These are phyloP conservation scores for Idaea dimidiata DNA, from an alignment of 2,888 invertebrate genomes.

Conservation along the genomic window DNA sequence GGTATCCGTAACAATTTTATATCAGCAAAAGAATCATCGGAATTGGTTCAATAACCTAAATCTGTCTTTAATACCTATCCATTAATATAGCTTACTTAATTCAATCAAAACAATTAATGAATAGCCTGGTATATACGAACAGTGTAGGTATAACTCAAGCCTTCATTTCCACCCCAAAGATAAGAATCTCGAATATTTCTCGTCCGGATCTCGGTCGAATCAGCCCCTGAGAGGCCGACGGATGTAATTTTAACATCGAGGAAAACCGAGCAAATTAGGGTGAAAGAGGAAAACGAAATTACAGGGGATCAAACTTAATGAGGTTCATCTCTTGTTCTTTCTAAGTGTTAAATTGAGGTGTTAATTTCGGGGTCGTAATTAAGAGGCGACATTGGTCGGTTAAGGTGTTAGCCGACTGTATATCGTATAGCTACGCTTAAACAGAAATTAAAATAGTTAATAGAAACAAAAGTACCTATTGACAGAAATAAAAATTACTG, in stretches of 20 bases:
- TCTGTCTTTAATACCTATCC: no score
- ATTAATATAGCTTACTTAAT: no score
- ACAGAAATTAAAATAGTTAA: no score
- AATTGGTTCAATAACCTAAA: no score
- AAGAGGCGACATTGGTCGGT: background rate
- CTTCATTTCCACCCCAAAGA: background rate
- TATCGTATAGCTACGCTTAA: no score
- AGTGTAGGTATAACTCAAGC: background rate
- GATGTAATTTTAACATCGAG: conserved; percentile 17
- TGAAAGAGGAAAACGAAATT: conserved; percentile 9
- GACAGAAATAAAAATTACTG: no score
- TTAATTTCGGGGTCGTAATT: background rate
- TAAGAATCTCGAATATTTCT: conserved; percentile 1
- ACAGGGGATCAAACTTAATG: background rate
- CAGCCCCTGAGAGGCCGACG: conserved; percentile 10
- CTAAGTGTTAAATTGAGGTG: background rate
- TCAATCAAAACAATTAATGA: background rate
- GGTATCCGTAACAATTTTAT: no score
- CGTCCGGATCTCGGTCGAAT: conserved; percentile 18
- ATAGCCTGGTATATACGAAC: background rate
- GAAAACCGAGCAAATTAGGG: conserved; percentile 10
- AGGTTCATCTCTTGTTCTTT: background rate
- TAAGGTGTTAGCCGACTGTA: background rate
- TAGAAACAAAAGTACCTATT: no score
- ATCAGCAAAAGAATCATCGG: no score